Conservation (phyloP, 2,797 vertebrate species). For the Pipistrellus nathusii region DNA sequence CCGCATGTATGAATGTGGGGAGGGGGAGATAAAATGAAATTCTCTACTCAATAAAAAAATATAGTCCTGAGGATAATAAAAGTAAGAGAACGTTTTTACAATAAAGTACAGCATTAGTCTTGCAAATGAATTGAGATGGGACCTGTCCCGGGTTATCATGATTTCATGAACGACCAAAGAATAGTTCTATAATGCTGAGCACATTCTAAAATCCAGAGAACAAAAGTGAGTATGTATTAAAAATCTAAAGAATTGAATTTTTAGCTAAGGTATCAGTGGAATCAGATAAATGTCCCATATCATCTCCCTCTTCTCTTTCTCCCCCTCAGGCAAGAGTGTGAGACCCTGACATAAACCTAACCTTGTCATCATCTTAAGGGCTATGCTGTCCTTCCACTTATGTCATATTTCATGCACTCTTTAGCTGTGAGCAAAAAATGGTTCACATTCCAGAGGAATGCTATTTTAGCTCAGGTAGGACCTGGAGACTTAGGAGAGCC, state of each 20-base stretch:
- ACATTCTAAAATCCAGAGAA: slow-evolving; percentile 42
- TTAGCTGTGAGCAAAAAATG: slow-evolving; percentile 67
- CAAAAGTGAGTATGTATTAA: slow-evolving; percentile 65
- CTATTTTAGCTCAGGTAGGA: slow-evolving; percentile 51
- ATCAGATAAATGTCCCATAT: slow-evolving; percentile 61
- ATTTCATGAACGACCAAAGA: slow-evolving; percentile 57
- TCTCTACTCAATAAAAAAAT: not conserved
- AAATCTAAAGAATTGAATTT: slow-evolving; percentile 71
- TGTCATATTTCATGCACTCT: slow-evolving; percentile 17
- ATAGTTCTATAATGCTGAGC: not conserved
- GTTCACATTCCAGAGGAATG: slow-evolving; percentile 64
- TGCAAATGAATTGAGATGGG: slow-evolving; percentile 46
- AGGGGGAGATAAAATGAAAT: slow-evolving; percentile 16
- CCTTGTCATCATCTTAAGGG: slow-evolving; percentile 61
- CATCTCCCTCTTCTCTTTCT: slow-evolving; percentile 22
- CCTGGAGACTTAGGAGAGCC: not conserved
- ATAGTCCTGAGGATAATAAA: slow-evolving; percentile 5
- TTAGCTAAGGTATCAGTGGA: slow-evolving; percentile 54
- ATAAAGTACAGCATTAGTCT: not conserved
- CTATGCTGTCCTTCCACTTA: slow-evolving; percentile 19
- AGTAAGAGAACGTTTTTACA: slow-evolving; percentile 41
- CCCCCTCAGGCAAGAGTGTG: slow-evolving; percentile 52
- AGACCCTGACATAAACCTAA: slow-evolving; percentile 58
- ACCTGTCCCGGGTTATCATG: not conserved
- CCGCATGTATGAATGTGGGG: not conserved